phyloP scores from a whole-genome alignment of 2,888 invertebrate species.

The Ochropleura plecta region DNA sequence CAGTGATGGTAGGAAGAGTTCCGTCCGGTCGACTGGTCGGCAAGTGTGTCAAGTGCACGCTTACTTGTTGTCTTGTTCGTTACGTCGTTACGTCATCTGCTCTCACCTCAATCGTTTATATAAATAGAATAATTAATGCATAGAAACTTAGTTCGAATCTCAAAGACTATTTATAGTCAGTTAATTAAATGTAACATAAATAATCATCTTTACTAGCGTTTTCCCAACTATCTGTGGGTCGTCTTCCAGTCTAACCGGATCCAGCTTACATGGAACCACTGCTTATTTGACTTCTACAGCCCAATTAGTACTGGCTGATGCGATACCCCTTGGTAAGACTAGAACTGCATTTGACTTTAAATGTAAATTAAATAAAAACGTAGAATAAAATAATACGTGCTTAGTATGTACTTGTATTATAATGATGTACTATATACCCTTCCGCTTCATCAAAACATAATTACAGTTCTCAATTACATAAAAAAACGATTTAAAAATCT shows the following conservation, averaged over 20 bases:
- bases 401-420: conserved; percentile 1
- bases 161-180: conserved; percentile 32
- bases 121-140: conserved; percentile 76
- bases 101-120: conserved; percentile 73
- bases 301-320: too few relatives aligned
- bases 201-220: too few relatives aligned
- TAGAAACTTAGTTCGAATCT: conserved; percentile 65
- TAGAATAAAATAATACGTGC: conserved; percentile 11
- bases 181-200: conserved; percentile 19
- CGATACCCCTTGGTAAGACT: too few relatives aligned
- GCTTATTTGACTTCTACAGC: too few relatives aligned
- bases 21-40: conserved; percentile 77
- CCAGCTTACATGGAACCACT: too few relatives aligned
- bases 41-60: conserved; percentile 85
- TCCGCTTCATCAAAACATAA: conserved; percentile 34
- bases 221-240: too few relatives aligned
- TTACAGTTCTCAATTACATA: conserved; percentile 11
- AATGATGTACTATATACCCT: conserved; percentile 17
- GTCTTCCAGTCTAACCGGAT: too few relatives aligned
- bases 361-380: conserved; percentile 9
- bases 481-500: conserved; percentile 18
- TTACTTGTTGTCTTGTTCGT: conserved; percentile 53
- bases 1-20: conserved; percentile 77
- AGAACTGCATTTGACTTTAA: background rate
- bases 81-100: conserved; percentile 80